Evolutionary conservation across 2,888 invertebrate genomes (phyloP), one percentile per base, ranked within the genome.

Genomic region (Cybosia mesomella): DNA sequence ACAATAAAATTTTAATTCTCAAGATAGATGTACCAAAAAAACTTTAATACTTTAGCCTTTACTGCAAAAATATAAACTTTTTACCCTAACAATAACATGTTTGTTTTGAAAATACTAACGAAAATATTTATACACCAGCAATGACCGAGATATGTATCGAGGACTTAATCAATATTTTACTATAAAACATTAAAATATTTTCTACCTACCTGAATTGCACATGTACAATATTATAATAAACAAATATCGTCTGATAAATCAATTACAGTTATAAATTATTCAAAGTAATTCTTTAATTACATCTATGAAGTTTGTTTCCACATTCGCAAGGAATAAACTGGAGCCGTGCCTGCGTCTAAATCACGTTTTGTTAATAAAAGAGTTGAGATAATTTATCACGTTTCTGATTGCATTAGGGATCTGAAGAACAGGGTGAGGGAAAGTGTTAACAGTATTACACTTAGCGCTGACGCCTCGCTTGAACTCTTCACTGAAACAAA

Each of bases 401-500:
- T 93, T 87, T 87, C 88, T 87, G 89, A 90, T 90, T 89, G 88
- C 81, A 88, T 89, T 86, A 91, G 80, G 80, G 87, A 85, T 85
- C 85, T 85, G 79, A 90, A 83, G 83, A 87, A 85, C 83, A 88
- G 84, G 79, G 85, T 83, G 79, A 93, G 85, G 72, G 90, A 87
- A 89, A 93, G 88, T 89, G 89, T 89, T 92, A 94, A 91, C 88
- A 93, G 83, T 76, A 86, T 91, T 90, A 92, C 85, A 87, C 87
- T 91, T 84, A 89, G 84, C 84, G 88, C 85, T 77, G 89, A 81
- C 81, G 83, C 86, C 75, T 82, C 87, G 82, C 87, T 83, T 76
- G 92, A 90, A 87, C 93, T 94, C 89, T 91, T 83, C 87, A 94
- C 94, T 94, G 93, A 79, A 93, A 93, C 92, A 94, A 92, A 91